phyloP scores from a whole-genome alignment of 92 coral and sea anemone species.

The Anthopleura xanthogrammica region DNA sequence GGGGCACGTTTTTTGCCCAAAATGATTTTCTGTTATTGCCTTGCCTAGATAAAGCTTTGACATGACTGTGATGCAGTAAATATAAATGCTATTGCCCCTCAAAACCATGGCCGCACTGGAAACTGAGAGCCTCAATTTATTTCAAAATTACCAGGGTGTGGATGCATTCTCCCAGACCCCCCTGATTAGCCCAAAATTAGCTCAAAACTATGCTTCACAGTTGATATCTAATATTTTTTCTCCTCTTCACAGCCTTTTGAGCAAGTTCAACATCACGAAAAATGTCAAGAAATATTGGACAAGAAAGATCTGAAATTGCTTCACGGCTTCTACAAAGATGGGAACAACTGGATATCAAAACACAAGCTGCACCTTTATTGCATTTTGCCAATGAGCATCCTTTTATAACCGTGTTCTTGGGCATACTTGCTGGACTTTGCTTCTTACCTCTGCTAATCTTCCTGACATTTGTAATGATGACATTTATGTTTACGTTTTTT shows the following conservation, averaged over 20 bases:
- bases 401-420: conserved; percentile 49
- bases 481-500: conserved; percentile 50
- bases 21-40: no score
- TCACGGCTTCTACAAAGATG: conserved; percentile 18
- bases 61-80: no score
- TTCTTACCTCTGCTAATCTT: conserved; percentile 62
- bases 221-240: not conserved
- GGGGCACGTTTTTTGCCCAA: no score
- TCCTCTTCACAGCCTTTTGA: not conserved
- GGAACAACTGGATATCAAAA: conserved; percentile 23
- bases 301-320: not conserved
- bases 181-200: no score
- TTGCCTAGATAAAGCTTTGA: no score
- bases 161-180: no score
- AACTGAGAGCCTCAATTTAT: no score
- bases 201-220: no score
- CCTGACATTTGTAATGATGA: conserved; percentile 46
- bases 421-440: conserved; percentile 47
- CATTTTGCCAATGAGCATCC: conserved; percentile 63
- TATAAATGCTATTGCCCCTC: no score
- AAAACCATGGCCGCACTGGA: no score
- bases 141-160: no score
- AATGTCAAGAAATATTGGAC: conserved; percentile 13
- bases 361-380: conserved; percentile 41
- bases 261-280: not conserved